Percentiles rank a stretch among this genome's conserved stretches.
These are phyloP conservation scores for Acanthosepion esculentum DNA, from an alignment of 2,888 invertebrate species.

Conservation along the genomic window DNA sequence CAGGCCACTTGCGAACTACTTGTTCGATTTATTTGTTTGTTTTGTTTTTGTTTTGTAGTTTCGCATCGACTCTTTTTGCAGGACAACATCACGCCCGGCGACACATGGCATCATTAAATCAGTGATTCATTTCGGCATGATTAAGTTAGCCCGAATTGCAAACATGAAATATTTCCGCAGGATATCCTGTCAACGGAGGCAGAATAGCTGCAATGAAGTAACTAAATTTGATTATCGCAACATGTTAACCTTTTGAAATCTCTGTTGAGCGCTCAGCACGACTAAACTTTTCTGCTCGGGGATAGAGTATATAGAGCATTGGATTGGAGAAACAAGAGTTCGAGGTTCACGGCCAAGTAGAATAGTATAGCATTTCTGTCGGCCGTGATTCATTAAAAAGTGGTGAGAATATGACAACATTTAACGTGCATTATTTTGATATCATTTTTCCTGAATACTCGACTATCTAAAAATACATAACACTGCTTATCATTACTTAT, in stretches of 20 bases:
- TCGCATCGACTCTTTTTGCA: neutral
- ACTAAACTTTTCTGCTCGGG: neutral
- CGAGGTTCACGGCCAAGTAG: neutral
- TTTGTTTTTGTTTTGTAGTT: neutral
- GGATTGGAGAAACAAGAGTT: neutral
- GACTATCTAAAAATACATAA: too few relatives aligned
- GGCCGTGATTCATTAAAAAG: too few relatives aligned
- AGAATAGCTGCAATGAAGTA: conserved; percentile 33
- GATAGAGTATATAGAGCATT: neutral
- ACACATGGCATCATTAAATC: conserved; percentile 22
- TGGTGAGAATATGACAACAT: too few relatives aligned
- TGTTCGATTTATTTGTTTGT: neutral
- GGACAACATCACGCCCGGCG: neutral
- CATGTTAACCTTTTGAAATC: conserved; percentile 33
- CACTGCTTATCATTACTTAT: too few relatives aligned
- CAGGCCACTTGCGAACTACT: too few relatives aligned
- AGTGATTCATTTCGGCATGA: neutral
- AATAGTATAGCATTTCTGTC: too few relatives aligned
- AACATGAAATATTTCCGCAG: conserved; percentile 1
- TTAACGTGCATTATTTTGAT: too few relatives aligned
- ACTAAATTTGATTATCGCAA: neutral
- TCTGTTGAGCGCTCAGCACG: neutral
- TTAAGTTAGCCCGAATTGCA: neutral
- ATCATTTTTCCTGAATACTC: too few relatives aligned
- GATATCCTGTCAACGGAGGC: neutral